Percentiles rank a stretch among this genome's conserved stretches.
Conservation (phyloP, 2,113 vertebrate species). For the Tamias sibiricus region DNA sequence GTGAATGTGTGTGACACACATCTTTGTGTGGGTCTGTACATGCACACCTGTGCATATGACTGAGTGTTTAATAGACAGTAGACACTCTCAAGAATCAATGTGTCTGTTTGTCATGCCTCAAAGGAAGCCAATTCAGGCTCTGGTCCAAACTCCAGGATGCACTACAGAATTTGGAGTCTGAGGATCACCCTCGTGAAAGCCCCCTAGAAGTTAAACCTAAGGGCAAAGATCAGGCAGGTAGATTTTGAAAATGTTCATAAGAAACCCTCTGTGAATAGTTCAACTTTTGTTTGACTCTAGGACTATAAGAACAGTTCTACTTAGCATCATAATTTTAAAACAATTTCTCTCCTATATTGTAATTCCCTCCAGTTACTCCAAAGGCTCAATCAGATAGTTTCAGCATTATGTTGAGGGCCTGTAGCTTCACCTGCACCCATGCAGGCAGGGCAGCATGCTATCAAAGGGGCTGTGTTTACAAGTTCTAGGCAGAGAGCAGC, state of each 20-base stretch:
- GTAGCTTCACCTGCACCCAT: not conserved
- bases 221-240: not conserved
- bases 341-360: not conserved
- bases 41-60: not conserved
- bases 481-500: not conserved
- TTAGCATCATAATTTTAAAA: not conserved
- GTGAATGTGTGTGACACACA: not conserved
- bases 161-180: not conserved
- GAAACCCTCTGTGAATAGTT: not conserved
- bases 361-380: not conserved
- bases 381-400: not conserved
- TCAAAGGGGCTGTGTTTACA: not conserved
- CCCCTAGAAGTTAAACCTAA: not conserved
- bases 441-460: not conserved
- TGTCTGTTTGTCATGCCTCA: not conserved
- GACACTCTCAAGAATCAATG: not conserved
- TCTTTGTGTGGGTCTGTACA: not conserved
- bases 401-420: not conserved
- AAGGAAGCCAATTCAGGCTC: not conserved
- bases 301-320: not conserved
- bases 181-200: not conserved
- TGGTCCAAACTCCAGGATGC: not conserved
- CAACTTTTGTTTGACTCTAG: not conserved
- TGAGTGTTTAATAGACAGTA: not conserved
- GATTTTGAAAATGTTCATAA: not conserved